Conservation (phyloP, 2,113 vertebrate genomes). For the Apteryx mantelli region DNA sequence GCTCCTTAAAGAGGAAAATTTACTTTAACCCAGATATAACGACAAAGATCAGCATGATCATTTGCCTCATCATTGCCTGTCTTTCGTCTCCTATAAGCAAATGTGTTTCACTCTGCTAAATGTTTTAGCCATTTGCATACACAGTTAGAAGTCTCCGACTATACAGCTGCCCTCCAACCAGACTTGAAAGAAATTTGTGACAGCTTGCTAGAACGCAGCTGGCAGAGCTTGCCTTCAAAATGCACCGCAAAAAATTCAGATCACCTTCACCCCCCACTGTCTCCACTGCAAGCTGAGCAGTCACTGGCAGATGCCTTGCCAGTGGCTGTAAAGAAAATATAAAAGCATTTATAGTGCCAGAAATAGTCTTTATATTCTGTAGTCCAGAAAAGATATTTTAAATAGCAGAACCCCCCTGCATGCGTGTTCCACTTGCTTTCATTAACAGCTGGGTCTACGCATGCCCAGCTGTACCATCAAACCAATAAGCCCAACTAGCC, state of each 20-base stretch:
- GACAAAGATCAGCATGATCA: neutral
- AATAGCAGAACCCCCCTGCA: neutral
- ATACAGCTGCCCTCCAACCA: conserved; percentile 11
- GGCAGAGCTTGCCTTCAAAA: conserved; percentile 54
- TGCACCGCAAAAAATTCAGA: neutral
- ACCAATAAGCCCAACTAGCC: neutral
- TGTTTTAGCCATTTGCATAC: conserved; percentile 47
- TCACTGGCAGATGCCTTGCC: neutral
- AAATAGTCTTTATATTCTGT: neutral
- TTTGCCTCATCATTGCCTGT: neutral
- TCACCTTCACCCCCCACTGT: neutral
- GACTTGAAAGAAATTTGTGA: conserved; percentile 12
- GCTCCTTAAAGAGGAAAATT: neutral
- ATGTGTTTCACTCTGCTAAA: conserved; percentile 1
- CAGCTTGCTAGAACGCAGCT: conserved; percentile 55
- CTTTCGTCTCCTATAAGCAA: conserved; percentile 13
- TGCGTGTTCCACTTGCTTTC: neutral
- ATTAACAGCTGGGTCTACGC: neutral
- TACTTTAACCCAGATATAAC: neutral
- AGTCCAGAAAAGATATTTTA: neutral
- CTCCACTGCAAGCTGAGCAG: neutral
- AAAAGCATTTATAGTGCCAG: neutral
- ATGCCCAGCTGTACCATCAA: neutral
- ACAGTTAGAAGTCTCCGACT: conserved; percentile 38
- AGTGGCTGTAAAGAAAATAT: neutral